Base-by-base conservation (phyloP, 2,888 invertebrate genomes). In the Philaethria dido region DNA sequence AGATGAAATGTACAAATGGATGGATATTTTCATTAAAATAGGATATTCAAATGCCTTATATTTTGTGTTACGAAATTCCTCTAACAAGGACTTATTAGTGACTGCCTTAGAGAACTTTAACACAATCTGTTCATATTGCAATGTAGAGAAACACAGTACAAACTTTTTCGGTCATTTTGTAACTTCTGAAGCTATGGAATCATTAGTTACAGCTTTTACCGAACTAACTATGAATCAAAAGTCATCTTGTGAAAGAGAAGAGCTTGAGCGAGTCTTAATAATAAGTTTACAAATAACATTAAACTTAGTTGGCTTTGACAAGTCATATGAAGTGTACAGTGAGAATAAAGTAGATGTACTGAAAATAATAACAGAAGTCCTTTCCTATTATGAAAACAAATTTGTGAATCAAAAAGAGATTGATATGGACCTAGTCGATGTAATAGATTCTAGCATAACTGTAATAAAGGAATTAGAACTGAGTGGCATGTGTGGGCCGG, bases 21-120 rank as follows among this genome's bases (percentile, higher is more conserved):
- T 94, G 79, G 80, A 83, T 59, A 79, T 90, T 54, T 93, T 94
- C 65, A 80, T 84, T 42, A 87, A 85, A 59, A 83, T 86, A 44
- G 88, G 92, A 33, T 93, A 94, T 69, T 88, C 95, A 0, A 88
- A 93, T 55, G 93, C 94, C 72, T 82, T 97, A 50, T 94, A 93
- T 72, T 97, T 95, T 78, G 96, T 97, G 71, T 85, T 98, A 66
- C 93, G 93, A 64, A 97, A 96, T 83, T 97, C 97, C 0, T 94
- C 95, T 13, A 96, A 95, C 79, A 92, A 89, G 73, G 93, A 94
- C 18, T 84, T 96, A 1, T 77, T 95, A 11, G 76, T 91, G 2
- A 93, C 93, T 64, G 92, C 94, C 0, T 83, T 95, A 54, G 95
- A 95, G 77, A 93, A 94, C 47, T 81, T 94, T 5, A 94, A 94